Evolutionary conservation across 2,888 invertebrate genomes (phyloP), one percentile per base, ranked within the genome.

Genomic region (Apamea anceps): DNA sequence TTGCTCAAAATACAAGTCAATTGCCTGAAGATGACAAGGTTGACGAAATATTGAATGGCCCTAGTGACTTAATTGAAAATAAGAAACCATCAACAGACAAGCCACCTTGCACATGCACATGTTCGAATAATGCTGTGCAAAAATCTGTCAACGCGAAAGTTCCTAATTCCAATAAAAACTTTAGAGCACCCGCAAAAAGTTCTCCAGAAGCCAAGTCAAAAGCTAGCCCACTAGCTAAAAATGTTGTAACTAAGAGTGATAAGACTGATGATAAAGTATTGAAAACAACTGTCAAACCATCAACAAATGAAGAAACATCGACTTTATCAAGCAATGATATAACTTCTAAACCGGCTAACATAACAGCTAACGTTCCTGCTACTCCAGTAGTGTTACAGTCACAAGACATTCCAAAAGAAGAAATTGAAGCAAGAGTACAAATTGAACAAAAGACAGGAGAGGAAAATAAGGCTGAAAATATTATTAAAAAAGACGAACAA

Each of bases 331-430:
- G 60, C 28, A 57, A 57, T 77, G 42, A 79, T 32, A 37, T 51
- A 60, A 76, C 48, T 48, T 57, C 70, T 77, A 73, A 72, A 3
- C 57, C 54, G 28, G 72, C 37, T 37, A 65, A 67, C 32, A 28
- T 75, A 79, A 37, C 74, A 32, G 28, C 70, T 67, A 75, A 83
- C 77, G 75, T 80, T 84, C 71, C 85, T 77, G 85, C 85, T 83
- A 79, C 80, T 73, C 78, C 81, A 77, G 79, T 81, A 87, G 87
- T 84, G 45, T 80, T 89, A 89, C 88, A 92, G 87, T 84, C 90
- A 89, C 90, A 92, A 93, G 90, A 94, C 95, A 95, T 95, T 95
- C 95, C 95, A 94, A 92, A 88, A 75, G 88, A 89, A 88, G 80
- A 86, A 86, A 89, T 65, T 83, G 77, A 88, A 80, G 60, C 73